Base-by-base conservation (phyloP, 1,140 invertebrate genomes). In the Plutomurus gul region DNA sequence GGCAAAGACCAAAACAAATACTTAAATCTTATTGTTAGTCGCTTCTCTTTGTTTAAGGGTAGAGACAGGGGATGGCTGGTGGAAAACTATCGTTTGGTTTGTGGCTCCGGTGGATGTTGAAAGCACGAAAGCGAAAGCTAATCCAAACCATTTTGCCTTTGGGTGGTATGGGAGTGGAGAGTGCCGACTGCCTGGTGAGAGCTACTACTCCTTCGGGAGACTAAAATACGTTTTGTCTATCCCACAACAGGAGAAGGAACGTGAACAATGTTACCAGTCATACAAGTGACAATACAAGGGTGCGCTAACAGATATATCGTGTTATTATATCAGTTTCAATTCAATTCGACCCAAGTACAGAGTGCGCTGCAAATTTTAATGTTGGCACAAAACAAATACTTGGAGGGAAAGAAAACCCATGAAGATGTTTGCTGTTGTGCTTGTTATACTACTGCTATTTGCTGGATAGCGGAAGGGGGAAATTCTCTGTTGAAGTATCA, bases 381-480 rank as follows among this genome's bases (percentile, higher is more conserved):
- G 56, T 33, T 65, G 36, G 36, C 36, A 27, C 56, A 65, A 65
- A 30, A 65, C 56, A 65, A 65, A 65, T 65, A 51, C 25, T 22
- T 8, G 20, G 36, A 65, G 56, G 36, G n/a, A 65, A 65, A n/a
- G 7, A 10, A 43, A 43, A 13, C 10, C 39, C 39, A 43, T 65
- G 56, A 33, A 13, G 30, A 65, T 33, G 25, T 65, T 65, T n/a
- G 51, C 25, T 30, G 11, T 30, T 7, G 1, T 11, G 47, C 47
- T 33, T n/a, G n/a, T n/a, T n/a, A n/a, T n/a, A n/a, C n/a, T n/a
- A n/a, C n/a, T n/a, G n/a, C n/a, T n/a, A n/a, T n/a, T n/a, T n/a
- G n/a, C n/a, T n/a, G n/a, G n/a, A n/a, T n/a, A n/a, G n/a, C n/a
- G n/a, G 30, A 65, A 51, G 56, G 27, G 56, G n/a, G n/a, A n/a